Base-by-base conservation (phyloP, 2,113 vertebrate species). In the Trachemys scripta region DNA sequence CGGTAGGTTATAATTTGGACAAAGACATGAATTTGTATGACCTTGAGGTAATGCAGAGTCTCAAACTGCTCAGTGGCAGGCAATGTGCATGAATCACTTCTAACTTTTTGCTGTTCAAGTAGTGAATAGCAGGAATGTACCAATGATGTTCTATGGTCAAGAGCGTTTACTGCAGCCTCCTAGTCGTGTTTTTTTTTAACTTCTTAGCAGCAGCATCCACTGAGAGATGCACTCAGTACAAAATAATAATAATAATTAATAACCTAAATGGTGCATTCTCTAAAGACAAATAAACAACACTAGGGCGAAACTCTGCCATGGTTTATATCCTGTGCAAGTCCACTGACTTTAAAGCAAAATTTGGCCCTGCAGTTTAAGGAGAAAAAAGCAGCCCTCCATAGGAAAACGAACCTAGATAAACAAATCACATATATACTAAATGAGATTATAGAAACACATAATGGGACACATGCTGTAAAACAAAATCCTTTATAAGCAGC, bases 101-200 rank as follows among this genome's bases (percentile, higher is more conserved):
- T 38, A 38, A 72, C 65, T 22, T 72, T 38, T 72, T n/a, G 17
- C 38, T 72, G n/a, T 38, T 38, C n/a, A 38, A 38, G 83, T 83
- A 76, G 93, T 91, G 90, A 95, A 81, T 59, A 97, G 93, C 93
- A 96, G 90, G 90, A 96, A 96, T 90, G 38, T 86, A 90, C 93
- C 95, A 93, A n/a, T 85, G 57, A 20, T 81, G 31, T 91, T 91
- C 50, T 54, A 59, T 84, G 65, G 92, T 75, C 93, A 95, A 96
- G 94, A 42, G 50, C 78, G 72, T 72, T 96, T 96, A 85, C 81
- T 84, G 35, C 85, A 95, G 90, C 95, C 85, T 6, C 89, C 29
- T 16, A 92, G 51, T 91, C 47, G 17, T 72, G n/a, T 22, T 72
- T 72, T 72, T 38, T 19, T 69, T 38, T 72, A 72, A 38, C 35